These are phyloP conservation scores for Eumaeus atala DNA, from an alignment of 1,140 invertebrate genomes.

Conservation along the genomic window DNA sequence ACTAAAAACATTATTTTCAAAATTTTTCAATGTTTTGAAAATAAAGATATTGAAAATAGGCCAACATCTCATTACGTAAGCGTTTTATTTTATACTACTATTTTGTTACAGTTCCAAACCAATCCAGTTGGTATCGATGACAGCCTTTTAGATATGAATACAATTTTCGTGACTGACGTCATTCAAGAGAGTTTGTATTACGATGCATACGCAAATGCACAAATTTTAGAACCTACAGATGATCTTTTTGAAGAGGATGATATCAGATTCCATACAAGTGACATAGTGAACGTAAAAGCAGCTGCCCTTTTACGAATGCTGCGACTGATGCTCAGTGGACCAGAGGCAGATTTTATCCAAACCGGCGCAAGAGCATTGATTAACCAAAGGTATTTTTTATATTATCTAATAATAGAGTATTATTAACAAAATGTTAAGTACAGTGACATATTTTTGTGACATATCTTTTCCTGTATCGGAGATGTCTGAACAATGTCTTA, in stretches of 20 bases:
- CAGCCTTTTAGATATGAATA: conserved; percentile 43
- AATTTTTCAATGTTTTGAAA: too few species aligned
- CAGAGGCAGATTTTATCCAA: conserved; percentile 39
- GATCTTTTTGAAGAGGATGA: conserved; percentile 38
- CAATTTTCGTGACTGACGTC: conserved; percentile 53
- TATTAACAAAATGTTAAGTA: background rate
- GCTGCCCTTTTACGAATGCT: conserved; percentile 51
- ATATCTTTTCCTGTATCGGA: conserved; percentile 18
- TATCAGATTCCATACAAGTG: conserved; percentile 37
- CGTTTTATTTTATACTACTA: too few species aligned
- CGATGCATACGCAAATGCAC: conserved; percentile 33
- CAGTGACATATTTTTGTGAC: background rate
- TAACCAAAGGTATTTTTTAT: conserved; percentile 17
- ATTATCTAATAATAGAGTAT: too few species aligned
- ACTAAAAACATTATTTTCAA: too few species aligned
- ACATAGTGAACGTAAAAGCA: conserved; percentile 44
- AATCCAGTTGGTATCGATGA: conserved; percentile 24
- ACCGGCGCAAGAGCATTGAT: conserved; percentile 30
- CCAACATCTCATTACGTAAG: too few species aligned
- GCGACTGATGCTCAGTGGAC: conserved; percentile 32
- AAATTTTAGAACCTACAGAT: conserved; percentile 25
- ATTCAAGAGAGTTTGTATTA: conserved; percentile 53
- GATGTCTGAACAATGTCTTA: conserved; percentile 1
- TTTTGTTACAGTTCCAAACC: conserved; percentile 46
- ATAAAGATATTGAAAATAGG: too few species aligned